These are phyloP conservation scores for Poeciliopsis turrubarensis DNA, from an alignment of 2,113 vertebrate species.

Conservation along the genomic window DNA sequence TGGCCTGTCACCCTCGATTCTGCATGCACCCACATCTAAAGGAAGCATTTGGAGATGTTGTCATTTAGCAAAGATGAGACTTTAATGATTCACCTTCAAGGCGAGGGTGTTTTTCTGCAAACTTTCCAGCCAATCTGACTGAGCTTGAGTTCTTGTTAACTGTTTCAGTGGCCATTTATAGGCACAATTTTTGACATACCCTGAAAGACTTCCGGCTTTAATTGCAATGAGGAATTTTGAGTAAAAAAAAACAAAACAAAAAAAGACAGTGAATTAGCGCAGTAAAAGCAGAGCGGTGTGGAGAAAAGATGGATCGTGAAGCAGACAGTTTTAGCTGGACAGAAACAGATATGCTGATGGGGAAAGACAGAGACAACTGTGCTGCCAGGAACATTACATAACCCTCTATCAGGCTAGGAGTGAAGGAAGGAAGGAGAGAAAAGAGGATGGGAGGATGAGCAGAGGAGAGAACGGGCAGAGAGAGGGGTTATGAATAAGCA, in stretches of 20 bases:
- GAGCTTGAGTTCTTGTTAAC: too few relatives aligned
- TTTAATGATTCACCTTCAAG: not conserved
- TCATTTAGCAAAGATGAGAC: not conserved
- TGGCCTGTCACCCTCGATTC: not conserved
- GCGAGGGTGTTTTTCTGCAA: not conserved
- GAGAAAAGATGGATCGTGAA: constrained; percentile 5
- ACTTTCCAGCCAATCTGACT: too few relatives aligned
- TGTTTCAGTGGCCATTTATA: too few relatives aligned
- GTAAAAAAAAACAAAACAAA: too few relatives aligned
- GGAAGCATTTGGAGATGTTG: not conserved
- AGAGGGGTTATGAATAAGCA: constrained; percentile 28
- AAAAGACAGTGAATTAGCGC: not conserved
- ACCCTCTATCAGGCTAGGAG: constrained; percentile 33
- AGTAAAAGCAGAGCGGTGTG: not conserved
- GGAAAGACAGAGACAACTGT: constrained; percentile 14
- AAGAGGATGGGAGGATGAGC: constrained; percentile 7
- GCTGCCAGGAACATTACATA: constrained; percentile 48
- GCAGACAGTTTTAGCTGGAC: constrained; percentile 31
- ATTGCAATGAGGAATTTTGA: not conserved
- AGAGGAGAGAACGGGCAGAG: constrained; percentile 11
- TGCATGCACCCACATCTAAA: not conserved
- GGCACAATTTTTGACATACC: not conserved
- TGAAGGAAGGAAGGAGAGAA: constrained; percentile 16
- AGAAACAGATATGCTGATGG: constrained; percentile 37
- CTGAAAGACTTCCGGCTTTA: not conserved